Evolutionary conservation across 2,113 vertebrate species (phyloP).

Genomic region (Heterochromis multidens): DNA sequence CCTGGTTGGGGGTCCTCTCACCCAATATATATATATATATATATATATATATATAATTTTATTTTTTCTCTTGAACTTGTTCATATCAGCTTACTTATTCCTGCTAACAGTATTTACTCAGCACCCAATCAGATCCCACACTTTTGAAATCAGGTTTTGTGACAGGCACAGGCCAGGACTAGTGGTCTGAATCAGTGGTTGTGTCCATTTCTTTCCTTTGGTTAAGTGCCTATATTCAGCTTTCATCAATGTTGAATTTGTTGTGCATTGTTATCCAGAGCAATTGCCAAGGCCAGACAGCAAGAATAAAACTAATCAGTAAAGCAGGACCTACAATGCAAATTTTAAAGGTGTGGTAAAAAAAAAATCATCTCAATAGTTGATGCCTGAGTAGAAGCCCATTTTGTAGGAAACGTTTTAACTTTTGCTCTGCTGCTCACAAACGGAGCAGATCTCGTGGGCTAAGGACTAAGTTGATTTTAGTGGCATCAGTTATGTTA

Average conservation of each 20-base stretch:
- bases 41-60: no score
- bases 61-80: no score
- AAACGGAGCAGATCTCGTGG: neutral
- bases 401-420: neutral
- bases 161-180: no score
- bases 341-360: neutral
- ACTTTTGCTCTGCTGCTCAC: neutral
- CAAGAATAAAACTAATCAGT: neutral
- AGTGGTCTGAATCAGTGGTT: neutral
- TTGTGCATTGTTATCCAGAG: neutral
- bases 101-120: no score
- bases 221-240: no score
- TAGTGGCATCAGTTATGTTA: neutral
- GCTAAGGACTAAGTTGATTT: neutral
- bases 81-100: no score
- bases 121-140: no score
- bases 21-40: no score
- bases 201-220: neutral
- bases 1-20: neutral
- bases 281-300: neutral
- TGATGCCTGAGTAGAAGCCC: neutral
- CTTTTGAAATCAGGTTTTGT: no score
- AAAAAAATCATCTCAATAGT: neutral
- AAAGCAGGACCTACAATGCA: neutral
- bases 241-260: no score